A percentile compares a stretch with the other conserved stretches of the same genome.
phyloP scores from a whole-genome alignment of 2,797 vertebrate species.

The Salarias fasciatus region DNA sequence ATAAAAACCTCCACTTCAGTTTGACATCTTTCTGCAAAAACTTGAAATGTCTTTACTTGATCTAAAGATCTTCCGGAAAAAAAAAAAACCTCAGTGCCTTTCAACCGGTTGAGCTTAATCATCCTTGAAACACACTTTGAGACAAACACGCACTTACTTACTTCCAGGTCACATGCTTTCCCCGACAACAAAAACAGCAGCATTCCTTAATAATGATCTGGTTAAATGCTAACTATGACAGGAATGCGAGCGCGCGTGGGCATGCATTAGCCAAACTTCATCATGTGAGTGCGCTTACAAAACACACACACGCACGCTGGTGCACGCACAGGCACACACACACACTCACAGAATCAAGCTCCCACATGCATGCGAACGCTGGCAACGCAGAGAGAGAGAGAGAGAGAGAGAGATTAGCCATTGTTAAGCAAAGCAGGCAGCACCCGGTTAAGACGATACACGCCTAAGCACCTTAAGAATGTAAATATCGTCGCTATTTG shows the following conservation, averaged over 20 bases:
- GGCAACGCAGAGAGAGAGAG: slow-evolving; percentile 37
- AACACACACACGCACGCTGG: not conserved
- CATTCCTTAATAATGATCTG: slow-evolving; percentile 63
- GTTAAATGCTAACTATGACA: slow-evolving; percentile 68
- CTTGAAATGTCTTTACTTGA: too few species aligned
- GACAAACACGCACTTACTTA: slow-evolving; percentile 37
- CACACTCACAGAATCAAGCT: slow-evolving; percentile 21
- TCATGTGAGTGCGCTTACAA: slow-evolving; percentile 70
- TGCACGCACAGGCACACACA: slow-evolving; percentile 12
- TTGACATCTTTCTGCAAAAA: too few species aligned
- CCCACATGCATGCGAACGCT: not conserved
- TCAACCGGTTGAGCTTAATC: slow-evolving; percentile 21
- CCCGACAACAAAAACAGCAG: slow-evolving; percentile 57
- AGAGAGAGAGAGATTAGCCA: slow-evolving; percentile 53
- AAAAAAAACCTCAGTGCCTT: slow-evolving; percentile 3
- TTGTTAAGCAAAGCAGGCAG: slow-evolving; percentile 55
- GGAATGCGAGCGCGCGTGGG: slow-evolving; percentile 63
- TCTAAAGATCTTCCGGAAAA: not conserved
- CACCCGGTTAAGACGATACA: slow-evolving; percentile 45
- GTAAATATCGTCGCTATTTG: slow-evolving; percentile 69
- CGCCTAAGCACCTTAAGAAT: slow-evolving; percentile 58
- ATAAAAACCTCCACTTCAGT: too few species aligned
- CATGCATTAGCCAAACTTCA: slow-evolving; percentile 51
- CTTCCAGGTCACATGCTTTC: slow-evolving; percentile 66
- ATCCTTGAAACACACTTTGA: slow-evolving; percentile 31